Evolutionary conservation across 2,113 vertebrate species (phyloP).

Genomic region (Sylvia atricapilla): DNA sequence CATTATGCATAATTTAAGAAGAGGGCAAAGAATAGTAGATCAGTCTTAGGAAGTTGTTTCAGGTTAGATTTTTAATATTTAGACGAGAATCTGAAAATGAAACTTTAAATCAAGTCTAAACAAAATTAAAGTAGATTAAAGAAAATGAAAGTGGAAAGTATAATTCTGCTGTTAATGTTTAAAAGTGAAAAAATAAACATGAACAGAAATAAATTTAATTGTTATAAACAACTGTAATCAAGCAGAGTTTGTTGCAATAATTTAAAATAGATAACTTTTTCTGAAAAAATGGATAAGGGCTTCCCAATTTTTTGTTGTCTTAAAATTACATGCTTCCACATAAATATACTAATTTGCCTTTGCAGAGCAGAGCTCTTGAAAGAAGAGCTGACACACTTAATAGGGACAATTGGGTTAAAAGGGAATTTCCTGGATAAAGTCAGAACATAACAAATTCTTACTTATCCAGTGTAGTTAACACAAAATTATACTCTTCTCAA

Average conservation of each 20-base stretch:
- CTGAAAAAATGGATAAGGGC: neutral
- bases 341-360: constrained; percentile 15
- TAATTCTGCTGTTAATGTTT: neutral
- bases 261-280: neutral
- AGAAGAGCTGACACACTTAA: constrained; percentile 48
- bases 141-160: neutral
- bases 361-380: neutral
- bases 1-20: neutral
- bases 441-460: constrained; percentile 45
- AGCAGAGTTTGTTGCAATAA: neutral
- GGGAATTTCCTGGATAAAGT: constrained; percentile 56
- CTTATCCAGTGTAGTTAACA: constrained; percentile 45
- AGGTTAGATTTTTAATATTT: neutral
- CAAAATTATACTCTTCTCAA: constrained; percentile 53
- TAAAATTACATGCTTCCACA: neutral
- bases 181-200: neutral
- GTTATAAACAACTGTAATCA: neutral
- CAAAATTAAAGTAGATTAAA: neutral
- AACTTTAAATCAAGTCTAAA: constrained; percentile 10
- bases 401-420: constrained; percentile 59
- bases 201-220: neutral
- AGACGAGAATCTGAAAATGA: neutral
- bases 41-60: neutral
- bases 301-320: constrained; percentile 1
- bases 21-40: neutral